Evolutionary conservation across 2,113 vertebrate genomes (phyloP).

Genomic region (Lamprologus speciosus): DNA sequence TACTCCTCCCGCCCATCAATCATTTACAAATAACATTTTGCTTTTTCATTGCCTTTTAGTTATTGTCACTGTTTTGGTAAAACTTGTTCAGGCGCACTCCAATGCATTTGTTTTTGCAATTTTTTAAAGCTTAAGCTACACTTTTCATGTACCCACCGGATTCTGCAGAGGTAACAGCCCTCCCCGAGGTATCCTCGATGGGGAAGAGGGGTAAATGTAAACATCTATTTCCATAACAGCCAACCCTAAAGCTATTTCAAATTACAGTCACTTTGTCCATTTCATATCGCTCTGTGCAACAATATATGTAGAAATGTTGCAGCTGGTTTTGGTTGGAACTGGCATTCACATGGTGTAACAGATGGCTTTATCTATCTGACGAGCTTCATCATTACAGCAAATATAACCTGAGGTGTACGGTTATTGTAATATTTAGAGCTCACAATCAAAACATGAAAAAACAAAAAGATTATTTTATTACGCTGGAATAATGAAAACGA

Average conservation of each 20-base stretch:
- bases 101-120: background rate
- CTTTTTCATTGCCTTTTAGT: background rate
- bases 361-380: background rate
- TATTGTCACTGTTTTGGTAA: background rate
- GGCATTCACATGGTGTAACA: background rate
- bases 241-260: background rate
- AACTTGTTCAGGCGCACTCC: background rate
- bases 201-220: background rate
- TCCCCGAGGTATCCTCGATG: fast-evolving
- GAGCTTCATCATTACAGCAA: background rate
- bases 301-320: background rate
- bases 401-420: background rate
- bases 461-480: background rate
- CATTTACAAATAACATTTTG: background rate
- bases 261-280: background rate
- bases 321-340: background rate
- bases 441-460: background rate
- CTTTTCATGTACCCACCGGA: background rate
- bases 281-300: background rate
- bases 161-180: background rate
- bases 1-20: background rate
- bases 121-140: background rate
- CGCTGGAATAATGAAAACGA: background rate
- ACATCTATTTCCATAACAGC: background rate
- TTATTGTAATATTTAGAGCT: background rate